Base-by-base conservation (phyloP, 2,797 vertebrate species). In the Antennarius maculatus region DNA sequence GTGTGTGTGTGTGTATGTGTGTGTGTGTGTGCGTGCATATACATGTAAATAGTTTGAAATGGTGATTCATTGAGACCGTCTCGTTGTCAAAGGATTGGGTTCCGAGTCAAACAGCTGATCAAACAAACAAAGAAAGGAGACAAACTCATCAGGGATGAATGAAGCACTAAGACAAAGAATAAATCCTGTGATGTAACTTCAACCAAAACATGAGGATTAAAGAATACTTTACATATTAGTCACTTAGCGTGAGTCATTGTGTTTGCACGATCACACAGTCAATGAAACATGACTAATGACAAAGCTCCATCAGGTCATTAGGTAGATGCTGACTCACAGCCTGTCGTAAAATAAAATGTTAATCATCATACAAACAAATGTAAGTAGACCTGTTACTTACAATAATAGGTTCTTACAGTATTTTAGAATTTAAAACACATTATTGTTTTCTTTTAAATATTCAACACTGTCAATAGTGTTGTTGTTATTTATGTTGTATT, bases 71-170 rank as follows among this genome's bases (percentile, higher is more conserved):
- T 34, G 31, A 34, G 31, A 34, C 23, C 23, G 23, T 23, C n/a
- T 66, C 6, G 50, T 62, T 58, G 63, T 54, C 47, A 54, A 45
- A 53, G 7, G 29, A 29, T 18, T 4, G 31, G 0, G 54, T 61
- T 69, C 6, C 4, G 15, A 62, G 5, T n/a, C 49, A 28, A 2
- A 54, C 31, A 47, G 18, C 6, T 27, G 0, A 34, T 28, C 27
- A 55, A 46, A 69, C 28, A 43, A 52, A 45, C 57, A 59, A 59
- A 59, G 10, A 50, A 10, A 45, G 31, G 59, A 60, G 59, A 69
- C 66, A 4, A 67, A 69, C 61, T 61, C 49, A 43, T 67, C 12
- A 23, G 23, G 39, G 27, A 16, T 7, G 23, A 48, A 82, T 74
- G 63, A 57, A 60, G 73, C 5, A 18, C 29, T 11, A 23, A 29